A percentile compares a stretch with the other conserved stretches of the same genome.
phyloP scores from a whole-genome alignment of 1,140 invertebrate genomes.

The Zaprionus africanus region DNA sequence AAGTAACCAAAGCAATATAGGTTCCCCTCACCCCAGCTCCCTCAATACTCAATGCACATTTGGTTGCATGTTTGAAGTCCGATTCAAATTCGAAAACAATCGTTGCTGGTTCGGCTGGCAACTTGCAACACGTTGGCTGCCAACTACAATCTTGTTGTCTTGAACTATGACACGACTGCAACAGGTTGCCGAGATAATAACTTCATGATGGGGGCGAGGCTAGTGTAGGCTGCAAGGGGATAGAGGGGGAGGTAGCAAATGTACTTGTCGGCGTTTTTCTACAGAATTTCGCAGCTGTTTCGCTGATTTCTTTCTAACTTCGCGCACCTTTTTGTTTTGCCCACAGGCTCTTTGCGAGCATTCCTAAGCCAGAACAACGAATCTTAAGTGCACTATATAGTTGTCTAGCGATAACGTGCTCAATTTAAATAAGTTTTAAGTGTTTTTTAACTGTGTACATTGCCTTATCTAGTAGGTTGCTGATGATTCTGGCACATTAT shows the following conservation, averaged over 20 bases:
- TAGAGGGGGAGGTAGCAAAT: neutral
- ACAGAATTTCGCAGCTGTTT: conserved; percentile 53
- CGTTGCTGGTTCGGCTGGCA: conserved; percentile 2
- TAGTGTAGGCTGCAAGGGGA: too few species aligned
- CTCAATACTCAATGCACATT: neutral
- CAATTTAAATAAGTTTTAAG: too few species aligned
- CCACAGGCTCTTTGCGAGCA: conserved; percentile 8
- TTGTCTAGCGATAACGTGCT: too few species aligned
- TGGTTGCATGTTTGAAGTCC: neutral
- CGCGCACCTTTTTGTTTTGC: conserved; percentile 6
- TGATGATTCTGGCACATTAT: too few species aligned
- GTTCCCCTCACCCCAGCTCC: too few species aligned
- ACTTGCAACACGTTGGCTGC: conserved; percentile 45
- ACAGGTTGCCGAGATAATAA: conserved; percentile 47
- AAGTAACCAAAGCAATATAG: too few species aligned
- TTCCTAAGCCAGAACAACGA: neutral
- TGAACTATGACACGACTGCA: conserved; percentile 50
- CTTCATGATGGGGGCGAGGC: neutral
- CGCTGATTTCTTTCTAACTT: conserved; percentile 12
- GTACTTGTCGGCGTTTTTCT: conserved; percentile 34
- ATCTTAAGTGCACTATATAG: neutral
- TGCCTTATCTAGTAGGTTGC: neutral
- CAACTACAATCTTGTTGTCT: conserved; percentile 13
- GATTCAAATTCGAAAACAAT: neutral
- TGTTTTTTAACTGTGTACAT: neutral